phyloP scores from a whole-genome alignment of 2,797 vertebrate species.

The Avahi laniger region DNA sequence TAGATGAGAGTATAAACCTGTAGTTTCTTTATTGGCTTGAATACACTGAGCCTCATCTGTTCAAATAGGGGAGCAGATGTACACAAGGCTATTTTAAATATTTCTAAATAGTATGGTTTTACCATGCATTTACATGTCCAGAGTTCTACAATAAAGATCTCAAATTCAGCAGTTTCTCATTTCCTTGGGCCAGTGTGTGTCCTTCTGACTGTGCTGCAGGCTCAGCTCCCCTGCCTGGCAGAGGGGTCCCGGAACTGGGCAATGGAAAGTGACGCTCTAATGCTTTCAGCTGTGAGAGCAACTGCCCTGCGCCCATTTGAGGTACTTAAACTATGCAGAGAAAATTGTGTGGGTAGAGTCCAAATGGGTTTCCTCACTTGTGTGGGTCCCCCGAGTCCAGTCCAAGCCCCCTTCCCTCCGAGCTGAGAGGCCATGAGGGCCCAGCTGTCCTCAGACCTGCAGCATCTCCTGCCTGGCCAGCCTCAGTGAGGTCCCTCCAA shows the following conservation, averaged over 20 bases:
- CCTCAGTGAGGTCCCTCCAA: not conserved
- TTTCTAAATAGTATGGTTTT: too few species aligned
- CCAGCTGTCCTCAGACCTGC: not conserved
- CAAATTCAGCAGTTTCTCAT: not conserved
- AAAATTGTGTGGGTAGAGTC: not conserved
- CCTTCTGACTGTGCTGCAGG: not conserved
- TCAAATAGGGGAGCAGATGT: too few species aligned
- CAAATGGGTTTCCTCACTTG: not conserved
- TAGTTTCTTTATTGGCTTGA: too few species aligned
- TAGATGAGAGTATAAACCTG: accelerated
- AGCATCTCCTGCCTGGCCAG: not conserved
- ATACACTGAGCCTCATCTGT: too few species aligned
- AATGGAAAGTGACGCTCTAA: not conserved
- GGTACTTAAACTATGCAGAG: not conserved
- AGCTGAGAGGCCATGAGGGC: too few species aligned
- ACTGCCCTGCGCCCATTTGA: not conserved
- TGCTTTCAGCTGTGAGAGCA: not conserved
- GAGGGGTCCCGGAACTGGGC: not conserved
- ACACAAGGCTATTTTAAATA: too few species aligned
- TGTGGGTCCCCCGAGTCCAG: not conserved
- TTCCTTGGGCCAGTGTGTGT: too few species aligned
- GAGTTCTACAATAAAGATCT: not conserved
- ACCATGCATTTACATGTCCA: too few species aligned
- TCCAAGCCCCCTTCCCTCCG: not conserved
- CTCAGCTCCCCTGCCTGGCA: too few species aligned